A percentile compares a stretch with the other conserved stretches of the same genome.
These are phyloP conservation scores for Archivesica marissinica DNA, from an alignment of 1,140 invertebrate genomes.

Conservation along the genomic window DNA sequence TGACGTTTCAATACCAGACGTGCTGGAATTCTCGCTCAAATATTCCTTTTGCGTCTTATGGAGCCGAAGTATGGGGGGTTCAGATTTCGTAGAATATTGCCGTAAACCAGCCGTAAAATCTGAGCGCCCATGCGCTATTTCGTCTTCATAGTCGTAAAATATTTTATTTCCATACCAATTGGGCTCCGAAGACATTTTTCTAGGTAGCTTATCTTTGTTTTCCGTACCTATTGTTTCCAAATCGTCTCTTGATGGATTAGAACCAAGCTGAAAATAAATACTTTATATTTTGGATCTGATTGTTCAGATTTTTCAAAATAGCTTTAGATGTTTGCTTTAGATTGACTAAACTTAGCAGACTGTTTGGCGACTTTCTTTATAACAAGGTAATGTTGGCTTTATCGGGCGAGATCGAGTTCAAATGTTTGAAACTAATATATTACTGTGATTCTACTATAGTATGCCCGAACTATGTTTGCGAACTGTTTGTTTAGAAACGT, in stretches of 20 bases:
- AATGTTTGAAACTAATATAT: too few relatives aligned
- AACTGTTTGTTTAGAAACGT: too few relatives aligned
- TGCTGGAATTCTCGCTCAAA: slow-evolving; percentile 15
- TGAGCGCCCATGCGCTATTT: slow-evolving; percentile 6
- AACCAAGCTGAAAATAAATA: slow-evolving; percentile 49
- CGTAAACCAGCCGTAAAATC: slow-evolving; percentile 30
- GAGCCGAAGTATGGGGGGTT: slow-evolving; percentile 20
- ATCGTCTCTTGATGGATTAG: slow-evolving; percentile 34
- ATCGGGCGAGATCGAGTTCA: too few relatives aligned
- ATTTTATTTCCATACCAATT: slow-evolving; percentile 57
- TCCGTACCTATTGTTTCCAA: not conserved
- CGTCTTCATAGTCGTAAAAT: slow-evolving; percentile 27
- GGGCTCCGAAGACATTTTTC: slow-evolving; percentile 35
- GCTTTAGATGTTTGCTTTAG: too few relatives aligned
- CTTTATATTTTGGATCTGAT: too few relatives aligned
- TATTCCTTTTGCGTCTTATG: slow-evolving; percentile 10
- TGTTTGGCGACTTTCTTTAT: too few relatives aligned
- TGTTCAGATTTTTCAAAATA: too few relatives aligned
- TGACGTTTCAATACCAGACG: not conserved
- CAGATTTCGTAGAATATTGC: not conserved
- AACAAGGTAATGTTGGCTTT: too few relatives aligned
- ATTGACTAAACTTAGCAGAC: too few relatives aligned
- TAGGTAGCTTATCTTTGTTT: not conserved
- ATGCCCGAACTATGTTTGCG: too few relatives aligned
- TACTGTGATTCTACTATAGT: too few relatives aligned